Percentiles rank a stretch among this genome's conserved stretches.
These are phyloP conservation scores for Sebastes melanostomus DNA, from an alignment of 2,797 vertebrate species.

Conservation along the genomic window DNA sequence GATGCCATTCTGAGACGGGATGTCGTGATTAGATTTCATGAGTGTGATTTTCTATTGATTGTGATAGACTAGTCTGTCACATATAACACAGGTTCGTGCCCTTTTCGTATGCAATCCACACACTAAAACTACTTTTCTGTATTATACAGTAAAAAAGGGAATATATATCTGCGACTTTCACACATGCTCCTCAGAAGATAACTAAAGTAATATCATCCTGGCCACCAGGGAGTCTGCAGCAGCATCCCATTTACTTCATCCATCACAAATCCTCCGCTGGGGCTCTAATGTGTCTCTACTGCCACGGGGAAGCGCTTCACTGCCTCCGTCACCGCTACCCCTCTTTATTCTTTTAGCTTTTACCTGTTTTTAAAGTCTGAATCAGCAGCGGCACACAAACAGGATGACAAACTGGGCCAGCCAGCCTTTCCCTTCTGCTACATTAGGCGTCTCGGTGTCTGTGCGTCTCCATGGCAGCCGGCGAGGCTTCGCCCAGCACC, in stretches of 20 bases:
- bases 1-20: background rate
- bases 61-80: slow-evolving; percentile 11
- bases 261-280: slow-evolving; percentile 34
- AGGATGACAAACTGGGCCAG: slow-evolving; percentile 29
- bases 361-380: slow-evolving; percentile 47
- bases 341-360: background rate
- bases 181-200: slow-evolving; percentile 30
- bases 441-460: slow-evolving; percentile 5
- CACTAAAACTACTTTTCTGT: background rate
- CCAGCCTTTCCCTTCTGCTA: slow-evolving; percentile 25
- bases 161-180: background rate
- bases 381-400: slow-evolving; percentile 26
- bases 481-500: slow-evolving; percentile 37
- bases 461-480: slow-evolving; percentile 10
- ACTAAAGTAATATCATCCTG: background rate
- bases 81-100: background rate
- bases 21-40: slow-evolving; percentile 12
- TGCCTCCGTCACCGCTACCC: background rate
- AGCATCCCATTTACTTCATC: slow-evolving; percentile 29
- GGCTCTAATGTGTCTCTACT: slow-evolving; percentile 40
- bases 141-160: background rate
- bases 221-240: slow-evolving; percentile 40
- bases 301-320: slow-evolving; percentile 15
- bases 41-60: slow-evolving; percentile 2
- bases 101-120: background rate